These are phyloP conservation scores for Brenthis daphne DNA, from an alignment of 2,888 invertebrate species.

Conservation along the genomic window DNA sequence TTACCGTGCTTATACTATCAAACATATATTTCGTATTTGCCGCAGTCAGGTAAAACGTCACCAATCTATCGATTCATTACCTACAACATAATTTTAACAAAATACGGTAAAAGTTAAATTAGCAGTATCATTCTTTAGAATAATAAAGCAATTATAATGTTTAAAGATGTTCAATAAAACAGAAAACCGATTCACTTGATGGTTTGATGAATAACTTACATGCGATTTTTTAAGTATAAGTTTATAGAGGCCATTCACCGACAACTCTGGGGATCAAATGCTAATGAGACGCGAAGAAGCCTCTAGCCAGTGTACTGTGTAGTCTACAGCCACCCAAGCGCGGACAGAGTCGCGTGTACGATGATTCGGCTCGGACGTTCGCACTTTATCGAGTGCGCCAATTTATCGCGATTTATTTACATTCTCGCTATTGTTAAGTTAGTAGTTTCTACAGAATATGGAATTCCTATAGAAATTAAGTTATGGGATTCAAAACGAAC, in stretches of 20 bases:
- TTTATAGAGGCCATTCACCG: slow-evolving; percentile 75
- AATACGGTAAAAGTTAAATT: too few species aligned
- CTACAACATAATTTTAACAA: too few species aligned
- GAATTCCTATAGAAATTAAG: slow-evolving; percentile 72
- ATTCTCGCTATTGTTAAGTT: slow-evolving; percentile 47
- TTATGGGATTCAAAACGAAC: slow-evolving; percentile 73
- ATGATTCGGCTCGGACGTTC: slow-evolving; percentile 66
- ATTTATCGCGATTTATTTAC: slow-evolving; percentile 45
- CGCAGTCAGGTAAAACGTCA: too few species aligned
- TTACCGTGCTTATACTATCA: too few species aligned
- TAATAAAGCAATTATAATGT: too few species aligned
- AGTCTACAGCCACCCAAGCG: slow-evolving; percentile 58
- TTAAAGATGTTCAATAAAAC: too few species aligned
- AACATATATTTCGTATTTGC: too few species aligned
- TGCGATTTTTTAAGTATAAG: slow-evolving; percentile 37
- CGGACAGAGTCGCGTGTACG: slow-evolving; percentile 64
- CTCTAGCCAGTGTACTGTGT: slow-evolving; percentile 45
- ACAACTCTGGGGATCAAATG: slow-evolving; percentile 61
- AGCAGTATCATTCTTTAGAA: too few species aligned
- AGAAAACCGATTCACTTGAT: background rate
- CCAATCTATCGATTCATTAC: too few species aligned
- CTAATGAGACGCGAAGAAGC: slow-evolving; percentile 69
- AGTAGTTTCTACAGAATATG: slow-evolving; percentile 53
- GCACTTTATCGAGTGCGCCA: slow-evolving; percentile 43
- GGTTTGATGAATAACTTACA: slow-evolving; percentile 11